phyloP scores from a whole-genome alignment of 2,797 vertebrate species.

The Myotis pilosus region DNA sequence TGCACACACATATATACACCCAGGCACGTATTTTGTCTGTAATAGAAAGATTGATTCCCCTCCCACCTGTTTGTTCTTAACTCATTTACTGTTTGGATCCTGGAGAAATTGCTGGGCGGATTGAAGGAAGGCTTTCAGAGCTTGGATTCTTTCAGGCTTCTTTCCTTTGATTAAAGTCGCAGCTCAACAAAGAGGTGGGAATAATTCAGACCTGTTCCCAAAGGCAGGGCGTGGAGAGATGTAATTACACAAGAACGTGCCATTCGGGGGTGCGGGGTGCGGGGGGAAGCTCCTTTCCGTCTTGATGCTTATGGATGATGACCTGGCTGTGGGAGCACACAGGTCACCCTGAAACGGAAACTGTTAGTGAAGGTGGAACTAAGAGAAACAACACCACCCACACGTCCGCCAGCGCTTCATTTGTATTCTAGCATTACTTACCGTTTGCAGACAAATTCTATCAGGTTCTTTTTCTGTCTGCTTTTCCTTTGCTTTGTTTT shows the following conservation, averaged over 20 bases:
- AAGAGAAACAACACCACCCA: background rate
- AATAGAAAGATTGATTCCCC: conserved; percentile 60
- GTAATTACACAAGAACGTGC: background rate
- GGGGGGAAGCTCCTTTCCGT: background rate
- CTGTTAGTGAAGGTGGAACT: background rate
- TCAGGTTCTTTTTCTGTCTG: background rate
- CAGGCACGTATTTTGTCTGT: background rate
- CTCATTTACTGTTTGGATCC: background rate
- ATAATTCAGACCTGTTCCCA: conserved; percentile 44
- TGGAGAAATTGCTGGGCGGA: background rate
- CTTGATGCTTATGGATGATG: background rate
- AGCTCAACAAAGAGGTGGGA: conserved; percentile 27
- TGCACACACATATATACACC: background rate
- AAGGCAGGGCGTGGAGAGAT: background rate
- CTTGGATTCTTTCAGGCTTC: conserved; percentile 37
- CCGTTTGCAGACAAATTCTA: background rate
- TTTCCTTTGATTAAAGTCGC: conserved; percentile 47
- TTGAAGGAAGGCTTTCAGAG: background rate
- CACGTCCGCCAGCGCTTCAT: background rate
- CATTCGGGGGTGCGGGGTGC: background rate
- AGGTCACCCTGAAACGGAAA: conserved; percentile 9
- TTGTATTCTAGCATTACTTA: conserved; percentile 14
- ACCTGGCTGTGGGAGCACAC: background rate
- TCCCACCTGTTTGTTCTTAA: conserved; percentile 30
- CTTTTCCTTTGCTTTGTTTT: background rate